Evolutionary conservation across 2,797 vertebrate genomes (phyloP), one percentile per base, ranked within the genome.

Genomic region (Lutjanus campechanus): DNA sequence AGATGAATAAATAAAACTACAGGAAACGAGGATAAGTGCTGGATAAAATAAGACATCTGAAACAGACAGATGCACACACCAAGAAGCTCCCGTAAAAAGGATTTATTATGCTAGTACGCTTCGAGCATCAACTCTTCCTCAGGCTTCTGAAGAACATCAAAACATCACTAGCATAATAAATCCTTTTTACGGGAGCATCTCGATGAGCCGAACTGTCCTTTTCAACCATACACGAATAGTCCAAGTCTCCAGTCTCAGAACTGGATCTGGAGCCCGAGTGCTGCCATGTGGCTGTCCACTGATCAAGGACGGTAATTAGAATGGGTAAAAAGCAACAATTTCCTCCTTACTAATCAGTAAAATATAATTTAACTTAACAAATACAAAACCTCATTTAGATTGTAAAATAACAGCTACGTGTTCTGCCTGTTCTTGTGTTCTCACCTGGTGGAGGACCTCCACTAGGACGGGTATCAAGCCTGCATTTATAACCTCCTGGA

Each of bases 401-500:
- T 55, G n/a, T 46, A 41, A 49, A 16, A 64, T n/a, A 7, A n/a
- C 13, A 49, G 15, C 11, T 36, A 29, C 43, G 40, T n/a, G 36
- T 17, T 61, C 53, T 61, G 8, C 36, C 2, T 50, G 11, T 2
- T 63, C 17, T 9, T 56, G 20, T 1, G 2, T n/a, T 73, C 92
- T 75, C 93, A 99, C 98, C 97, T 96, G 95, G 49, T 93, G 94
- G 70, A 99, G 96, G 69, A 98, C 82, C 11, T 96, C 95, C 83
- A 98, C 93, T 46, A 99, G 94, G 83, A 95, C 94, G 0, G 97
- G 98, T 1, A 99, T 89, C 54, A 99, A 93, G 40, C 96, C 97
- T 0, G 97, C 96, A 70, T 97, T 95, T 53, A 99, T 91, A 64
- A 99, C 97, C 90, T 95, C 96, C 87, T 99, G 97, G 85, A 99